These are phyloP conservation scores for Mobula birostris DNA, from an alignment of 2,113 vertebrate genomes.

Conservation along the genomic window DNA sequence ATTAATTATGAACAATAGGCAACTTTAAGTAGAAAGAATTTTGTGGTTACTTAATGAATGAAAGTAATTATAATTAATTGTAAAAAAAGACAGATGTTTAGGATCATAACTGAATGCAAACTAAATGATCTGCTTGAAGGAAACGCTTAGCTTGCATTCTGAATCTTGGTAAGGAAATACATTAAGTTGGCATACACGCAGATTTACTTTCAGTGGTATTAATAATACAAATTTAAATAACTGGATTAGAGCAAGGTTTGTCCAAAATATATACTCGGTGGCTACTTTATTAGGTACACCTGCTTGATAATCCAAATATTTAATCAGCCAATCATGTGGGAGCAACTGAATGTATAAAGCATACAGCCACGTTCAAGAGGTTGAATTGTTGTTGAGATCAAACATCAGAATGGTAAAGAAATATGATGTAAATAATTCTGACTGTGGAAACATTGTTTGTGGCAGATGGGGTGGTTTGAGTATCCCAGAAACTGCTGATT, in stretches of 20 bases:
- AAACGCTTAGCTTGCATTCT: neutral
- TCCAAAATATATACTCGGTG: neutral
- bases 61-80: neutral
- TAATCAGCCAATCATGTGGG: too few species aligned
- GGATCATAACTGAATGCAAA: neutral
- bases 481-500: too few species aligned
- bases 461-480: too few species aligned
- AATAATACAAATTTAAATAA: neutral
- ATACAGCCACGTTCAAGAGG: too few species aligned
- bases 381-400: too few species aligned
- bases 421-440: too few species aligned
- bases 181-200: neutral
- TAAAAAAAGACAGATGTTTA: neutral
- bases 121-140: neutral
- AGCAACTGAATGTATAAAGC: too few species aligned
- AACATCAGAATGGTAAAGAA: too few species aligned
- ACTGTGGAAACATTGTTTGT: too few species aligned
- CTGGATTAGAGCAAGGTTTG: neutral
- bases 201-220: neutral
- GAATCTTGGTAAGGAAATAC: neutral
- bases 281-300: too few species aligned
- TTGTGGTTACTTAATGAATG: neutral
- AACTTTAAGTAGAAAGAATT: neutral
- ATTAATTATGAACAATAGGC: neutral
- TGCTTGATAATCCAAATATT: too few species aligned